These are phyloP conservation scores for Ephestia elutella DNA, from an alignment of 1,140 invertebrate genomes.

Conservation along the genomic window DNA sequence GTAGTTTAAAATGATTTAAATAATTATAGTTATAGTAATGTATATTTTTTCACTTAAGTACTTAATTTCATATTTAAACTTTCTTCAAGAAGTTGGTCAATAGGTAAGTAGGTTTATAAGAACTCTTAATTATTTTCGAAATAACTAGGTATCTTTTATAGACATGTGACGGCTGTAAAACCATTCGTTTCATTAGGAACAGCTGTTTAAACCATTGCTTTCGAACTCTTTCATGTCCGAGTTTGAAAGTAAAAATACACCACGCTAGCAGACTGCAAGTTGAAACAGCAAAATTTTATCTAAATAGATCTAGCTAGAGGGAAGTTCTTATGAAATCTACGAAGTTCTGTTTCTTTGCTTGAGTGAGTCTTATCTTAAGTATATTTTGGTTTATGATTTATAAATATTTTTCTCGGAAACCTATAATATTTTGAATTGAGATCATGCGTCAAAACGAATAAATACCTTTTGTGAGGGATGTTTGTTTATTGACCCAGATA, in stretches of 20 bases:
- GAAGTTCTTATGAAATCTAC: too few relatives aligned
- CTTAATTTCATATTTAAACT: not conserved
- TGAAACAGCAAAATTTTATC: constrained; percentile 2
- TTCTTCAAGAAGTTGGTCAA: too few relatives aligned
- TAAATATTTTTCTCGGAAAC: too few relatives aligned
- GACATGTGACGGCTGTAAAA: constrained; percentile 20
- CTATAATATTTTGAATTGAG: too few relatives aligned
- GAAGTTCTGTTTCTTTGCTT: too few relatives aligned
- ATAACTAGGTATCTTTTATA: not conserved
- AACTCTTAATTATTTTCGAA: not conserved
- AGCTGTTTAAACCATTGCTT: constrained; percentile 33
- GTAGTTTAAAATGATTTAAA: too few relatives aligned
- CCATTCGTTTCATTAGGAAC: constrained; percentile 30
- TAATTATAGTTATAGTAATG: too few relatives aligned
- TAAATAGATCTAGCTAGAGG: too few relatives aligned
- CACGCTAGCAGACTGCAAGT: constrained; percentile 17
- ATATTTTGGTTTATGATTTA: too few relatives aligned
- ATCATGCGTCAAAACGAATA: not conserved
- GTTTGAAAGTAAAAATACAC: constrained; percentile 48
- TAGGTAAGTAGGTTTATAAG: too few relatives aligned
- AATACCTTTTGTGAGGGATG: not conserved
- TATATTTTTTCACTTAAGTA: too few relatives aligned
- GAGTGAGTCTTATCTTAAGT: too few relatives aligned
- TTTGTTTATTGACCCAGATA: constrained; percentile 18
- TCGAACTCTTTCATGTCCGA: constrained; percentile 49